A percentile compares a stretch with the other conserved stretches of the same genome.
Conservation (phyloP, 2,113 vertebrate genomes). For the Dicerorhinus sumatrensis region DNA sequence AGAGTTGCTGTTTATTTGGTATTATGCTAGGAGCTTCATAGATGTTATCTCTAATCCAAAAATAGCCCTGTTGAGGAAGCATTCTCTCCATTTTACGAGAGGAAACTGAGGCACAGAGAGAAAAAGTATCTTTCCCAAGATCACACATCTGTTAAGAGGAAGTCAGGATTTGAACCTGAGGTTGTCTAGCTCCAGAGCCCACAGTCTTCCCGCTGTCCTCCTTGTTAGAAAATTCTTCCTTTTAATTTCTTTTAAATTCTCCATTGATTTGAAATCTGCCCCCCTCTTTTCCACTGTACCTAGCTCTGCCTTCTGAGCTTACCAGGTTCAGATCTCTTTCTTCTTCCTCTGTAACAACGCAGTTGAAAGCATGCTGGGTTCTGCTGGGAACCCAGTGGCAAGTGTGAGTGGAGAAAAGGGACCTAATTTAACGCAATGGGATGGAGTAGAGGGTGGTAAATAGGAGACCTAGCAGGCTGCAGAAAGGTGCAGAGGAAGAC, state of each 20-base stretch:
- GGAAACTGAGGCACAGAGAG: not conserved
- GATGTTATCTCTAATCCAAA: not conserved
- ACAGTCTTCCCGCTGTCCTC: not conserved
- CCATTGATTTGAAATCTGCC: not conserved
- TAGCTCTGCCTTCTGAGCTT: not conserved
- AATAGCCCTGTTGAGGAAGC: not conserved
- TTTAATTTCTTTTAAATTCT: not conserved
- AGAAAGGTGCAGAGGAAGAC: not conserved
- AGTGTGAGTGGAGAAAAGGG: not conserved
- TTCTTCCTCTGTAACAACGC: not conserved
- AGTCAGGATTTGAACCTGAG: not conserved
- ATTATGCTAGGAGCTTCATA: not conserved
- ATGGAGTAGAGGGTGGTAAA: not conserved
- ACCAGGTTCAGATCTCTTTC: not conserved
- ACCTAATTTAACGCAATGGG: not conserved
- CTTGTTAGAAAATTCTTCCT: constrained; percentile 9
- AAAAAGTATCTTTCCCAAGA: not conserved
- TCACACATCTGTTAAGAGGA: not conserved
- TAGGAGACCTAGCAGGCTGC: not conserved
- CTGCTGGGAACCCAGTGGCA: not conserved
- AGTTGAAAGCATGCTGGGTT: not conserved
- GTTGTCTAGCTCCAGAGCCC: not conserved
- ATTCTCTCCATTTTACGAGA: not conserved
- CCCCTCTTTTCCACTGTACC: not conserved
- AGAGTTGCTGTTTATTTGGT: not conserved